Evolutionary conservation across 2,888 invertebrate species (phyloP), one percentile per base, ranked within the genome.

Genomic region (Phorcus lineatus): DNA sequence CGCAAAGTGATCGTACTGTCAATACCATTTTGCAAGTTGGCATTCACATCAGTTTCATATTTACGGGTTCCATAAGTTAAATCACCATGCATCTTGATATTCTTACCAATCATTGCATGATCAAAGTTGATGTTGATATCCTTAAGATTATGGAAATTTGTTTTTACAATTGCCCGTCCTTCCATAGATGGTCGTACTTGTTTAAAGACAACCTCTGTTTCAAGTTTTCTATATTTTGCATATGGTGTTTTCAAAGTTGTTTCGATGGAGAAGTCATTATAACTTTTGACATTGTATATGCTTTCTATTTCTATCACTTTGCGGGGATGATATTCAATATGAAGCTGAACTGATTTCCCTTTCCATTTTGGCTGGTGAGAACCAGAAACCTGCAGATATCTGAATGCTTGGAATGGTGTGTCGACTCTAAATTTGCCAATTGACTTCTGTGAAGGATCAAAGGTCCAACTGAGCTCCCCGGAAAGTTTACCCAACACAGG

Each of bases 381-480:
- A 9, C 78, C 52, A 40, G 80, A 82, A 4, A 87, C 54, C 53
- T 86, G 82, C 55, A 82, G 55, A 81, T 84, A 84, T 62, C 80
- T 83, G 67, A 86, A 57, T 9, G 78, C 47, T n/a, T 74, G 40
- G 81, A 79, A 86, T 53, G 88, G 88, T n/a, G 87, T 88, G 57
- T 86, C 81, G 13, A 87, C 24, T 9, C 83, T 81, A 17, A 86
- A n/a, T 28, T 83, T 86, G 9, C 78, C 83, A 2, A 75, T 78
- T 7, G 83, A 54, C 53, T 83, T 84, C 54, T 83, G 82, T 11
- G 47, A 47, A 4, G 19, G 6, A 9, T 55, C 81, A 28, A 79
- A 54, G 28, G 81, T 81, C 80, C 79, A 81, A 54, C 53, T 80
- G 11, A 83, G 54, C n/a, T 81, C 66, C 6, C 80, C 74, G 28